Percentiles rank a stretch among this genome's conserved stretches.
These are phyloP conservation scores for Anthoscopus minutus DNA, from an alignment of 2,113 vertebrate genomes.

Conservation along the genomic window DNA sequence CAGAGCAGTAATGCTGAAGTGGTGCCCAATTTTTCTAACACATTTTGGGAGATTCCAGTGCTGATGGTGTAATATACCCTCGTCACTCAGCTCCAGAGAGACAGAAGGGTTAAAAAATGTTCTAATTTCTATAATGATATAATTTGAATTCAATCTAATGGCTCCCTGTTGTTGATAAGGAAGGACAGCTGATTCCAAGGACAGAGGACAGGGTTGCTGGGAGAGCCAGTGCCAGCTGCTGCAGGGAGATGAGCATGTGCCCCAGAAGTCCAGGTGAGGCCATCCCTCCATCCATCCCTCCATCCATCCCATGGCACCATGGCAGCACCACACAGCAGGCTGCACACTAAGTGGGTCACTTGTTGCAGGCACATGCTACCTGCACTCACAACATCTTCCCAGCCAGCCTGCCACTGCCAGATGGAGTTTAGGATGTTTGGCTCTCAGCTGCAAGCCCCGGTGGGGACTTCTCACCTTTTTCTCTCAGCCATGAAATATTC, in stretches of 20 bases:
- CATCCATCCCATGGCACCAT: fast-evolving
- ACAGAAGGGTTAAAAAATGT: not conserved
- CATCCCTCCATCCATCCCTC: not conserved
- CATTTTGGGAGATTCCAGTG: not conserved
- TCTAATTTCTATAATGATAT: not conserved
- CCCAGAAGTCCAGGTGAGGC: fast-evolving
- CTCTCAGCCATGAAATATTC: conserved; percentile 11
- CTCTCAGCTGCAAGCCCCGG: not conserved
- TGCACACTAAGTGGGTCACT: not conserved
- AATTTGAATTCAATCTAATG: not conserved
- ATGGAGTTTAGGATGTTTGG: not conserved
- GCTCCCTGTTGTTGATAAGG: not conserved
- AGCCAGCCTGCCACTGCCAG: not conserved
- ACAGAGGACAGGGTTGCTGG: fast-evolving
- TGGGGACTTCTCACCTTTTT: not conserved
- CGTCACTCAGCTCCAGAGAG: not conserved
- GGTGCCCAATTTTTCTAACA: not conserved
- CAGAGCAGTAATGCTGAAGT: not conserved
- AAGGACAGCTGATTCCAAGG: not conserved
- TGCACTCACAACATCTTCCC: not conserved
- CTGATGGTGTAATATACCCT: not conserved
- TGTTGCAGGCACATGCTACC: not conserved
- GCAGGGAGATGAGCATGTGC: fast-evolving
- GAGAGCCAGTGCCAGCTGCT: not conserved
- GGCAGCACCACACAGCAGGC: fast-evolving